Evolutionary conservation across 2,888 invertebrate genomes (phyloP), one percentile per base, ranked within the genome.

Genomic region (Terebella lapidaria): DNA sequence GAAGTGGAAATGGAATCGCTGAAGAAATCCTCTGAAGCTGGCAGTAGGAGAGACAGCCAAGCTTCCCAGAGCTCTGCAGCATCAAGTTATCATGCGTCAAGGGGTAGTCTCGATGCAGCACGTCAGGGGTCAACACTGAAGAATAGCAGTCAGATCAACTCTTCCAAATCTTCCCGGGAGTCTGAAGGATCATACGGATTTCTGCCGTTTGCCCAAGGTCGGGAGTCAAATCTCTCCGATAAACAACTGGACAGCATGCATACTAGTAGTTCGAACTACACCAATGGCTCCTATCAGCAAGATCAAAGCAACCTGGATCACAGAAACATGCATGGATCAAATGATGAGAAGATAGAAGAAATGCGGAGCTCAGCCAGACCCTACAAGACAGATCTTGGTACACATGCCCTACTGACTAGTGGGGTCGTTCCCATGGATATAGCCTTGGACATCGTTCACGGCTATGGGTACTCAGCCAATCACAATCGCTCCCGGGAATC

Each of bases 1-100:
- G 73, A 76, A 61, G 68, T 70, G 52, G 72, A 70, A 60, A 65
- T 76, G 25, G 67, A 69, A 2, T 52, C 57, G 18, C 47, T 65
- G 45, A 62, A 59, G 54, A 60, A 57, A 22, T 18, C 53, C 5
- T 26, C 10, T 28, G 49, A 49, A 22, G 22, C 10, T 10, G 22
- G 49, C 22, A n/a, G 18, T 5, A 24, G 5, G 5, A 22, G 24
- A 49, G 10, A 10, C 5, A 5, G 28, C 27, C 15, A 25, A 5
- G 22, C 15, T 28, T 4, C 15, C 26, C 10, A 18, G 10, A 35
- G 35, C 35, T 15, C 10, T 35, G 3, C 1, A 0, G 53, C 5
- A 27, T 1, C 28, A 3, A 53, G 28, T 27, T n/a, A n/a, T n/a
- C n/a, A n/a, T n/a, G n/a, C n/a, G n/a, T n/a, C n/a, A n/a, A n/a